Evolutionary conservation across 1,140 invertebrate species (phyloP), one percentile per base, ranked within the genome.

Genomic region (Eumeta japonica): DNA sequence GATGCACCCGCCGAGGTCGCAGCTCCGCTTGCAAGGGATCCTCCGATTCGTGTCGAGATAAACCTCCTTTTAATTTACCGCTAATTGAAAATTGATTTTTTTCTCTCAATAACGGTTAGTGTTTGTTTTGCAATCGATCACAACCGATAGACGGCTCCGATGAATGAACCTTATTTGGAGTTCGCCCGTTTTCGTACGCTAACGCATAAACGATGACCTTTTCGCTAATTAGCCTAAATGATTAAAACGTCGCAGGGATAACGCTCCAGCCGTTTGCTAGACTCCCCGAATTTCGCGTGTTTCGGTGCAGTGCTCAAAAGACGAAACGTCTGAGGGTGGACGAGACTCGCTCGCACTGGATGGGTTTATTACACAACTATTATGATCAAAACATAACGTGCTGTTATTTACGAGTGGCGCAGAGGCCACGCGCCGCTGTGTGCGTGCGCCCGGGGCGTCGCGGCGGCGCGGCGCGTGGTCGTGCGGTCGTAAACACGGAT

Each of bases 381-480:
- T 32, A 24, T 58, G 55, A 54, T 43, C 50, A 55, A 56, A 63
- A 62, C 54, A 60, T 48, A 50, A 41, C 45, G 49, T 44, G 59
- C 37, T 45, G 61, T 63, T 67, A 67, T 71, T 67, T 71, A 64
- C 58, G 58, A 55, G 38, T 47, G 45, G 54, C 53, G 54, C 55
- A 58, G 57, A 54, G 55, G 54, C 51, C 51, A 46, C 39, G 13
- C 37, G 24, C 43, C 3, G 17, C 34, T 52, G 53, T 66, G 57
- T 58, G 62, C 41, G 52, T 46, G 41, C 32, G 35, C 30, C 14
- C 19, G 52, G 66, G 63, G 66, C 66, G 66, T 67, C 34, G 52
- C 61, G 60, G 65, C 60, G 53, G 61, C 63, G 57, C 55, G n/a
- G n/a, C n/a, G n/a, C n/a, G n/a, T 24, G 49, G 33, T 43, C 37